Evolutionary conservation across 2,113 vertebrate genomes (phyloP), one percentile per base, ranked within the genome.

Genomic region (Colaptes auratus): DNA sequence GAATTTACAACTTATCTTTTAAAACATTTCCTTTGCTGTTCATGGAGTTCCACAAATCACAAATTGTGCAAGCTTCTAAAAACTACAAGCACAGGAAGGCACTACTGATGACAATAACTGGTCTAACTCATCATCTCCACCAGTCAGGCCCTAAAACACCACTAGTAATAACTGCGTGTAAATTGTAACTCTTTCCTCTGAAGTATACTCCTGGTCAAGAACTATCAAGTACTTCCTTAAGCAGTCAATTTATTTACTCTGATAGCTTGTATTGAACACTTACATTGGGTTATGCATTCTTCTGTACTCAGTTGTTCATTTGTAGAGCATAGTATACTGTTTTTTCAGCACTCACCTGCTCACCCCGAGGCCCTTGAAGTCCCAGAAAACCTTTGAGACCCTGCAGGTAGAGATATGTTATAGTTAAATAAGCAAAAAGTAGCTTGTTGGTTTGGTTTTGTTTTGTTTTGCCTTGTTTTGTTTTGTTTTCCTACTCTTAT

Each of bases 361-460:
- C 98, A 88, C 99, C 99, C 89, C 39, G 97, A 23, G 94, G 97
- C 61, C 99, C 99, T 35, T 71, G 93, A 64, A 96, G 97, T 28
- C 99, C 99, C 15, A 88, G 92, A 97, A 99, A 97, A 92, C 99
- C 99, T 97, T 99, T 99, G 67, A 96, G 96, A 97, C 99, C 99
- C 99, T 99, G 94, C 10, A 96, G 72, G 61, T 4, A 36, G 60
- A 97, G 33, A 8, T 36, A 31, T 27, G 6, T 70, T 33, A 79
- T 56, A 88, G 15, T 67, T 74, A 85, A 65, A 85, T 18, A 74
- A 48, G 21, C 12, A 82, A 94, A 88, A 79, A 18, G 7, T 24
- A 33, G 48, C 7, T 5, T n/a, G n/a, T n/a, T n/a, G n/a, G n/a
- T n/a, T n/a, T n/a, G n/a, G 9, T 11, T 39, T 39, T 11, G 10